These are phyloP conservation scores for Cryptus viduatorius DNA, from an alignment of 2,888 invertebrate genomes.

Conservation along the genomic window DNA sequence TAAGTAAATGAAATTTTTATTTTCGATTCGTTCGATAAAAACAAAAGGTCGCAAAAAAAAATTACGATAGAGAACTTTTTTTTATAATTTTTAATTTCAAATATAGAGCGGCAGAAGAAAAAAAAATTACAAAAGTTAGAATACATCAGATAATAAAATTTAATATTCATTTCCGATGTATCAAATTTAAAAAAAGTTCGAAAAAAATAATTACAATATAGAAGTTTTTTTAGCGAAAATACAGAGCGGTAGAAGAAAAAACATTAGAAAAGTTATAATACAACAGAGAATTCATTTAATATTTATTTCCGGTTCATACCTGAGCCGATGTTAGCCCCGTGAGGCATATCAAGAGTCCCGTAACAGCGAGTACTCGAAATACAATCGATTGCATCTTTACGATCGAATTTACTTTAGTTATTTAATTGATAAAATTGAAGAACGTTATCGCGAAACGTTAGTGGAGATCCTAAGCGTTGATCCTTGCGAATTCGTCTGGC, in stretches of 20 bases:
- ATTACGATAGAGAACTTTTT: background rate
- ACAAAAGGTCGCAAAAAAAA: no score
- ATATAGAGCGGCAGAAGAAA: background rate
- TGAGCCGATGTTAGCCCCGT: constrained; percentile 44
- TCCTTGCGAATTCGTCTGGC: constrained; percentile 45
- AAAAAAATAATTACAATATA: no score
- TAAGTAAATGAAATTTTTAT: no score
- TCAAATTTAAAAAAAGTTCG: background rate
- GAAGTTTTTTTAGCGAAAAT: background rate
- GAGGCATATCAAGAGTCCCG: constrained; percentile 41
- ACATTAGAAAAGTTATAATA: background rate
- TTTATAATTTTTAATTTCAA: no score
- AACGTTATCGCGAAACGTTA: background rate
- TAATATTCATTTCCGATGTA: background rate
- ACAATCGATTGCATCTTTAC: constrained; percentile 34
- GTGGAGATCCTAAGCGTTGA: constrained; percentile 24
- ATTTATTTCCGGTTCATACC: constrained; percentile 36
- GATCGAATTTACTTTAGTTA: background rate
- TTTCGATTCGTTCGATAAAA: no score
- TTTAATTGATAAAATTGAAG: background rate
- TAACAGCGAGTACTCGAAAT: constrained; percentile 38
- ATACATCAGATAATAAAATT: background rate
- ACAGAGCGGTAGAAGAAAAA: background rate
- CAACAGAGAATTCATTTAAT: background rate
- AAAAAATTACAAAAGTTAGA: no score